These are phyloP conservation scores for Cydia splendana DNA, from an alignment of 1,140 invertebrate species.

Conservation along the genomic window DNA sequence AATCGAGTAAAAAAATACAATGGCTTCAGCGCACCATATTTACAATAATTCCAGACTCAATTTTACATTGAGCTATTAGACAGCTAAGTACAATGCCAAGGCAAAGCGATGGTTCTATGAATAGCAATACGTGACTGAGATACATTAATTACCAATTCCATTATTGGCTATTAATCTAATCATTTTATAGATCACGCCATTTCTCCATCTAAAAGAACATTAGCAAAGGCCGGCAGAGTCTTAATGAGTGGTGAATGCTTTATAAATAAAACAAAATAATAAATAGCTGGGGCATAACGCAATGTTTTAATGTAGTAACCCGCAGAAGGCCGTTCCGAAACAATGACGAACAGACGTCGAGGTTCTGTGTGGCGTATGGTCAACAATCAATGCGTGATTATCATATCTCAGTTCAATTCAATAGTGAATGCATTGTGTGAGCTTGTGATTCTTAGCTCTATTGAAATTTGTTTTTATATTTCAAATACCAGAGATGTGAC, in stretches of 20 bases:
- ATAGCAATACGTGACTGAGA: slow-evolving; percentile 1
- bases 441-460: not conserved
- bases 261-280: slow-evolving; percentile 4
- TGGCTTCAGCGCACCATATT: too few species aligned
- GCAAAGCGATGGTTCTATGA: not conserved
- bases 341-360: not conserved
- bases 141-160: slow-evolving; percentile 11
- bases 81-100: slow-evolving; percentile 32
- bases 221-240: not conserved
- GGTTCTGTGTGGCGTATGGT: not conserved
- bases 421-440: slow-evolving; percentile 11
- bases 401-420: not conserved
- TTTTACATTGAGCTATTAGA: too few species aligned
- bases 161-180: slow-evolving; percentile 5
- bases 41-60: too few species aligned
- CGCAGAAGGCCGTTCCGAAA: slow-evolving; percentile 1
- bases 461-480: not conserved
- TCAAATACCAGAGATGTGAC: too few species aligned
- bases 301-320: not conserved
- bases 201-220: slow-evolving; percentile 8
- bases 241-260: not conserved
- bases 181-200: slow-evolving; percentile 24
- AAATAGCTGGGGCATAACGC: not conserved
- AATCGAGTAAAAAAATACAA: too few species aligned
- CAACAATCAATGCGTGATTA: not conserved